These are phyloP conservation scores for Mechanitis messenoides DNA, from an alignment of 2,888 invertebrate genomes.

Conservation along the genomic window DNA sequence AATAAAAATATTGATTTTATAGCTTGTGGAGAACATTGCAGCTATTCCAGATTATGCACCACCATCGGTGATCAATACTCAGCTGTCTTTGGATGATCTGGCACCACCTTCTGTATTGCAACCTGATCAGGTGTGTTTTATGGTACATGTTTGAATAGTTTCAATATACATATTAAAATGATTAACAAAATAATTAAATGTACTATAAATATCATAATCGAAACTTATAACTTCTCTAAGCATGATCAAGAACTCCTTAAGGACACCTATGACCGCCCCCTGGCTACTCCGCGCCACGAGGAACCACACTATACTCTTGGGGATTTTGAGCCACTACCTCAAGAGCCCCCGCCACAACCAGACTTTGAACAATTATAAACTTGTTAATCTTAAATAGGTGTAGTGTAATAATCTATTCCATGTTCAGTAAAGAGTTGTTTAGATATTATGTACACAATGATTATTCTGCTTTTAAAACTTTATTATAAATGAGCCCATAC, in stretches of 20 bases:
- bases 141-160: neutral
- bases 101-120: slow-evolving; percentile 73
- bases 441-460: too few relatives aligned
- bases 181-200: neutral
- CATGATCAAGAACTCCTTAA: slow-evolving; percentile 67
- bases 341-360: slow-evolving; percentile 70
- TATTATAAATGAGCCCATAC: too few relatives aligned
- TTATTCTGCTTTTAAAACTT: too few relatives aligned
- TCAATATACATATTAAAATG: neutral
- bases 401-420: too few relatives aligned
- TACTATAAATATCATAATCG: neutral
- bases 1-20: neutral
- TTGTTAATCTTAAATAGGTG: slow-evolving; percentile 6
- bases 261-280: slow-evolving; percentile 67
- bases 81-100: slow-evolving; percentile 70
- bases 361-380: slow-evolving; percentile 68
- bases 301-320: slow-evolving; percentile 67
- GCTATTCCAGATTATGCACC: slow-evolving; percentile 65
- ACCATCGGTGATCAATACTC: slow-evolving; percentile 71
- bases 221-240: slow-evolving; percentile 34
- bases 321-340: slow-evolving; percentile 71
- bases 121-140: slow-evolving; percentile 57
- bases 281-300: slow-evolving; percentile 70
- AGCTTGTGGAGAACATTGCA: slow-evolving; percentile 45
- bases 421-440: too few relatives aligned